Base-by-base conservation (phyloP, 2,888 invertebrate species). In the Polietes domitor region DNA sequence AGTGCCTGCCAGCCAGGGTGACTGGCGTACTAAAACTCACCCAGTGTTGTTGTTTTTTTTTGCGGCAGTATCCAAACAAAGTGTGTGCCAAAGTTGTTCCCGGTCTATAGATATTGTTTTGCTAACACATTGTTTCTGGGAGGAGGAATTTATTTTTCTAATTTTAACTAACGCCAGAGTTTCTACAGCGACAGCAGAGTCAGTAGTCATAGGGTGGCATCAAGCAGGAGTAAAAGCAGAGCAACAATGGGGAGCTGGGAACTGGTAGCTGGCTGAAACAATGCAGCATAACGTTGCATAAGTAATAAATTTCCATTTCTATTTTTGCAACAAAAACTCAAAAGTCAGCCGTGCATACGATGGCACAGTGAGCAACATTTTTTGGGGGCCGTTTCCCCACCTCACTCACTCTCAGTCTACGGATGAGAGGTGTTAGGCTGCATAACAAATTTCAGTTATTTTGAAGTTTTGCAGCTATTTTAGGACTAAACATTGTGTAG, bases 221-320 rank as follows among this genome's bases (percentile, higher is more conserved):
- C 3, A 17, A n/a, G 19, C 17, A 6, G n/a, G n/a, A n/a, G n/a
- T n/a, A n/a, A n/a, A 32, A 32, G 32, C 32, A 32, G 4, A 32
- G 32, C 5, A 32, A 32, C 32, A 6, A n/a, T 24, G 10, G 24
- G 17, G 2, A 63, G n/a, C 7, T 9, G n/a, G 10, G 15, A 32
- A 17, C 41, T 10, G 21, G 4, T 17, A 65, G 43, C 68, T 24
- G 68, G 68, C 41, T 0, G 32, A 80, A 84, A 84, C 75, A 84
- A 84, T 83, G 83, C 83, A 72, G 80, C 83, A 77, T 77, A 78
- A 78, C 83, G 72, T 50, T 21, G 55, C 58, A 71, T 76, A 43
- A 68, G 74, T 70, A 77, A 79, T 83, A 80, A 77, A 53, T 77
- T 80, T 50, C 53, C 28, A 76, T 68, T 68, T 68, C 68, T 68